Base-by-base conservation (phyloP, 2,888 invertebrate genomes). In the Thymelicus lineola region DNA sequence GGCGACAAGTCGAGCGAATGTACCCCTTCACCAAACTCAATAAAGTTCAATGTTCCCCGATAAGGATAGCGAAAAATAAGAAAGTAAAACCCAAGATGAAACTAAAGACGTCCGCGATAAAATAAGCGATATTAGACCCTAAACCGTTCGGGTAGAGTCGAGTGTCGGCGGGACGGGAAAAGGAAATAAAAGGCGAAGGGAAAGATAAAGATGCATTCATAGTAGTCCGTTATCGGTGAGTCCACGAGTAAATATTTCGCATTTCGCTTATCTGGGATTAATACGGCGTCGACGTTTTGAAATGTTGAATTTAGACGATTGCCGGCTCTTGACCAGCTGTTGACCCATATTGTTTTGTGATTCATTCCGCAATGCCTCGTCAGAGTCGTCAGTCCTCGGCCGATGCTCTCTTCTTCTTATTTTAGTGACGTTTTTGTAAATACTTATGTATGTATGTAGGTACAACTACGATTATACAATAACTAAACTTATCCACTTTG, bases 81-180 rank as follows among this genome's bases (percentile, higher is more conserved):
- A 92, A 91, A 88, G 89, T 86, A 87, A 90, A 86, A 88, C 85
- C 80, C 86, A 89, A 92, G 92, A 93, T 92, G 92, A 91, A 90
- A 90, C 88, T 86, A 85, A 92, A 93, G 92, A 92, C 88, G 87
- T 78, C 76, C 76, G 74, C 74, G 72, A 68, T 59, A 66, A 50
- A 70, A 71, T 80, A 79, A 76, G 74, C 77, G 74, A 86, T 80
- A 84, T 77, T 80, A 75, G 77, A 84, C 88, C 79, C 70, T 89
- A 86, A 74, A 59, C 38, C 53, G 14, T 48, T 10, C 28, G 42
- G 4, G 58, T 77, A 79, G 65, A 73, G 75, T 73, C 75, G 48
- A 72, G 63, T 72, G 75, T 76, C 45, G 70, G n/a, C 9, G 50
- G 48, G n/a, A 10, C 7, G 3, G 14, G 35, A 20, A 62, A 50